These are phyloP conservation scores for Ophiothrix spiculata DNA, from an alignment of 35 echinoderm and acorn worm species.

Conservation along the genomic window DNA sequence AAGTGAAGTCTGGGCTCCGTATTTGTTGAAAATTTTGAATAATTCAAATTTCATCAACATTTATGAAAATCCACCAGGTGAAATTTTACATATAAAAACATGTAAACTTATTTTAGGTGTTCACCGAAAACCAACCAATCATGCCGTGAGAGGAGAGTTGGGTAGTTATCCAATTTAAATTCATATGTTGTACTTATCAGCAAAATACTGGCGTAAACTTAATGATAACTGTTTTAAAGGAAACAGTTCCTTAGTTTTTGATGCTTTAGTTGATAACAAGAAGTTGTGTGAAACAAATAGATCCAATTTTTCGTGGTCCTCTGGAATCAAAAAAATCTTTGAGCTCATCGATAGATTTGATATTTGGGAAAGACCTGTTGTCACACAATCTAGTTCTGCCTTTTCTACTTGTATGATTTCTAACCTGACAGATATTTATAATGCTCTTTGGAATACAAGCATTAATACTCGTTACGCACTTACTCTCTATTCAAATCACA, in stretches of 20 bases:
- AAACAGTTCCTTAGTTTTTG: background rate
- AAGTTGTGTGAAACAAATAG: background rate
- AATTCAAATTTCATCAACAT: background rate
- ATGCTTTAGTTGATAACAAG: conserved; percentile 1
- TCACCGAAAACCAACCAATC: background rate
- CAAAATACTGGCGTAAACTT: conserved; percentile 14
- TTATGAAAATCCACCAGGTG: conserved; percentile 6
- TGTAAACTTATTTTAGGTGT: conserved; percentile 9
- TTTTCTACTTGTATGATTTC: too few species aligned
- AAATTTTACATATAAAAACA: background rate
- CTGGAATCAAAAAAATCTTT: background rate
- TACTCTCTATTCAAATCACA: too few species aligned
- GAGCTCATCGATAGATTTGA: background rate
- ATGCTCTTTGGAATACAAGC: too few species aligned
- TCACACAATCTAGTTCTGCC: too few species aligned
- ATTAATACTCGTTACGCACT: too few species aligned
- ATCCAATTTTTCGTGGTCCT: background rate
- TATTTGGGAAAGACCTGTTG: too few species aligned
- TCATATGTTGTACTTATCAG: background rate
- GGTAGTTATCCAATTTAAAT: background rate
- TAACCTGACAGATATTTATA: too few species aligned
- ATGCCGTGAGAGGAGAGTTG: conserved; percentile 11
- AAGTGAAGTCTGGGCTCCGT: conserved; percentile 11
- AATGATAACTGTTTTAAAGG: background rate
- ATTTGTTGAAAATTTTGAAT: background rate